These are phyloP conservation scores for Neodiprion lecontei DNA, from an alignment of 1,140 invertebrate genomes.

Conservation along the genomic window DNA sequence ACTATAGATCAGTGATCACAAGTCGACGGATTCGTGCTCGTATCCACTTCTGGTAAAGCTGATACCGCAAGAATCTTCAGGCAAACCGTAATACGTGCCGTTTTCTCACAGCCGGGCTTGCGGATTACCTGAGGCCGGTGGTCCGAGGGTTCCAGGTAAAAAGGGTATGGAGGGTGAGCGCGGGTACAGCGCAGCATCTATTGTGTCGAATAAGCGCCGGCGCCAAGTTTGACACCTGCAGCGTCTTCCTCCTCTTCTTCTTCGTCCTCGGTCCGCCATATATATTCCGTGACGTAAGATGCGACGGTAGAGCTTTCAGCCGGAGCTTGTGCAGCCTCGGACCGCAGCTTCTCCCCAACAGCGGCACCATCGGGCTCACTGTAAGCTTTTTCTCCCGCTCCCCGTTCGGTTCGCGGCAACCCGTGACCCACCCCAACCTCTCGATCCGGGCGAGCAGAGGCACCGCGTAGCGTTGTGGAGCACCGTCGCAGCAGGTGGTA, in stretches of 20 bases:
- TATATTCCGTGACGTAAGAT: background rate
- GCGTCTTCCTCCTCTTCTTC: constrained; percentile 19
- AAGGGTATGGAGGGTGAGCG: constrained; percentile 26
- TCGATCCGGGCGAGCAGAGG: background rate
- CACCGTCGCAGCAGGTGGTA: background rate
- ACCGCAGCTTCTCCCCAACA: background rate
- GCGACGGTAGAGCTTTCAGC: constrained; percentile 8
- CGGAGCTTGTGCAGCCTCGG: background rate
- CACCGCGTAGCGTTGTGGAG: background rate
- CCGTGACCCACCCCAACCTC: constrained; percentile 3
- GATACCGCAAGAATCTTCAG: too few species aligned
- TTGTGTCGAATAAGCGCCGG: constrained; percentile 36
- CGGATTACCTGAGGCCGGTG: too few species aligned
- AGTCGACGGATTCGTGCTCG: too few species aligned
- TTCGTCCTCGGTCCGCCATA: constrained; percentile 13
- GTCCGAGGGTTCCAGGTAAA: too few species aligned
- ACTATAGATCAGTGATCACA: too few species aligned
- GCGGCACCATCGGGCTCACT: background rate
- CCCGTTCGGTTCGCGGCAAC: background rate
- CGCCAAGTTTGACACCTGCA: constrained; percentile 32
- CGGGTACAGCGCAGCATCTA: background rate
- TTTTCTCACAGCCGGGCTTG: too few species aligned
- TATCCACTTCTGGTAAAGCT: too few species aligned
- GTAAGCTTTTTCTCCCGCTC: constrained; percentile 9
- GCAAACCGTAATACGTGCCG: too few species aligned